A percentile compares a stretch with the other conserved stretches of the same genome.
Evolutionary conservation across 2,113 vertebrate genomes (phyloP).

Genomic region (mouse (Mus musculus)): DNA sequence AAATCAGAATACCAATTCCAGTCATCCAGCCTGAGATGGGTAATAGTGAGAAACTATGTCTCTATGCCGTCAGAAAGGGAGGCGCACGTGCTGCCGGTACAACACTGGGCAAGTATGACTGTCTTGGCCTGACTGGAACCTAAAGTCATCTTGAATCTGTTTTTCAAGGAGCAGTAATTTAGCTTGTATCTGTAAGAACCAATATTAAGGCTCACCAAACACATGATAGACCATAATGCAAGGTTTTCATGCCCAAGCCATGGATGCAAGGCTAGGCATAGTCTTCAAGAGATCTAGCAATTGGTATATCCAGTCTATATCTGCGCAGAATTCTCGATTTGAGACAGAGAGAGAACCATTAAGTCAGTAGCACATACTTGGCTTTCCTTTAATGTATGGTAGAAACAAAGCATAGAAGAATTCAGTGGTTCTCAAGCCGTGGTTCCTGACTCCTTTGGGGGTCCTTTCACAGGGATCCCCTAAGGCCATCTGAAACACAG

Average conservation of each 20-base stretch:
- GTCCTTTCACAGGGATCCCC: not conserved
- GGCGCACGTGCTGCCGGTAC: not conserved
- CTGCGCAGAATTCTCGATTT: conserved; percentile 7
- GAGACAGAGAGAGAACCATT: not conserved
- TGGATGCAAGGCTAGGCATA: not conserved
- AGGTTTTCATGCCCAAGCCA: not conserved
- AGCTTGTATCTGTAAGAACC: conserved; percentile 13
- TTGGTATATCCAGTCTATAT: not conserved
- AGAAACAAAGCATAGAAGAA: not conserved
- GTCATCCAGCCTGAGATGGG: not conserved
- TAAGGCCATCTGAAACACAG: not conserved
- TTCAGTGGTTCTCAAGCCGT: not conserved
- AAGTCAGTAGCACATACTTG: not conserved
- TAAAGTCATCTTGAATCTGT: not conserved
- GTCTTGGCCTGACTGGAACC: not conserved
- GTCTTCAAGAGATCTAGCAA: not conserved
- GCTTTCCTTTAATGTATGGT: conserved; percentile 13
- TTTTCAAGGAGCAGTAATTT: conserved; percentile 29
- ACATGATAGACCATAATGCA: not conserved
- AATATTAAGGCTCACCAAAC: not conserved
- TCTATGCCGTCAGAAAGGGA: not conserved
- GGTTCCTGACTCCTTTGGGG: not conserved
- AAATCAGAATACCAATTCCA: conserved; percentile 75
- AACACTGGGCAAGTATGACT: not conserved
- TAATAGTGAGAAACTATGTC: not conserved